These are phyloP conservation scores for Brachypalpus laphriformis DNA, from an alignment of 2,888 invertebrate species.

Conservation along the genomic window DNA sequence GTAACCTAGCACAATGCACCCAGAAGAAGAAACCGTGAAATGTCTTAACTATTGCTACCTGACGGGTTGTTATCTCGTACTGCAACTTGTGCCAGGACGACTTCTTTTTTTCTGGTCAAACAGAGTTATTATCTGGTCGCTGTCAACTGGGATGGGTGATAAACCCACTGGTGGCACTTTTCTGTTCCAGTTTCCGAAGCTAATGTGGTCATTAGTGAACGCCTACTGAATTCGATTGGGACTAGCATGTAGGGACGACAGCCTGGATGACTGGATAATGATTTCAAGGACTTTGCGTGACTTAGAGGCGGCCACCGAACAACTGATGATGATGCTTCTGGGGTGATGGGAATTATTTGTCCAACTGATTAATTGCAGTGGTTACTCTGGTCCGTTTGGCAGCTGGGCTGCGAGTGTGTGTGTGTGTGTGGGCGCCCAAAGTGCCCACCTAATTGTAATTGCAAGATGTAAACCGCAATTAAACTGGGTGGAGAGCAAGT, in stretches of 20 bases:
- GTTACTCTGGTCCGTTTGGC: neutral
- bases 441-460: conserved; percentile 59
- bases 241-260: conserved; percentile 21
- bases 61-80: conserved; percentile 33
- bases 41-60: conserved; percentile 48
- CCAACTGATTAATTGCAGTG: conserved; percentile 60
- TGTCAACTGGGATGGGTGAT: conserved; percentile 57
- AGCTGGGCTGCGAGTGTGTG: conserved; percentile 15
- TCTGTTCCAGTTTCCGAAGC: conserved; percentile 36
- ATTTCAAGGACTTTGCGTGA: conserved; percentile 67
- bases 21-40: no score
- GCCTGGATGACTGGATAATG: no score
- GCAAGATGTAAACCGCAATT: conserved; percentile 51
- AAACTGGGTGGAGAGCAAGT: conserved; percentile 18
- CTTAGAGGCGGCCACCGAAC: conserved; percentile 11
- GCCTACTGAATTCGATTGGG: conserved; percentile 58
- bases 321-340: conserved; percentile 9
- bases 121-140: conserved; percentile 44
- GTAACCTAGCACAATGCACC: conserved; percentile 9
- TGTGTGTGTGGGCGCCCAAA: conserved; percentile 41
- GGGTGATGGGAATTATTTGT: conserved; percentile 64
- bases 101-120: conserved; percentile 5
- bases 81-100: conserved; percentile 30
- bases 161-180: conserved; percentile 35
- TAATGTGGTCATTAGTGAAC: conserved; percentile 64